A percentile compares a stretch with the other conserved stretches of the same genome.
These are phyloP conservation scores for Nannoperca australis DNA, from an alignment of 2,797 vertebrate species.

Conservation along the genomic window DNA sequence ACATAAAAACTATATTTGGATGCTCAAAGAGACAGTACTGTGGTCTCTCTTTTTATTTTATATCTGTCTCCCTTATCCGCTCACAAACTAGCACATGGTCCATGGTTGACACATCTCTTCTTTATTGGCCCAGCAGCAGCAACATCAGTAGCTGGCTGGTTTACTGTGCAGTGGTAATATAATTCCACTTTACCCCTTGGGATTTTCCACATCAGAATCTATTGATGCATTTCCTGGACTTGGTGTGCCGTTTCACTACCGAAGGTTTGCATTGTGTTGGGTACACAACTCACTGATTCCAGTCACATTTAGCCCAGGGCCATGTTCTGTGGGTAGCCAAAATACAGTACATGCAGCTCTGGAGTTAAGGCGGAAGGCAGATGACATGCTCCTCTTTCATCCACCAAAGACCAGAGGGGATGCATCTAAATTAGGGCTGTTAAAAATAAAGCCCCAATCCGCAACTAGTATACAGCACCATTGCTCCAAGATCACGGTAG, in stretches of 20 bases:
- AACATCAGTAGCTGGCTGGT: slow-evolving; percentile 45
- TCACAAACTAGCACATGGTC: slow-evolving; percentile 3
- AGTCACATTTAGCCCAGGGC: slow-evolving; percentile 68
- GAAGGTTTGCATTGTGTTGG: slow-evolving; percentile 66
- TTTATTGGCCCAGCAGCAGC: slow-evolving; percentile 29
- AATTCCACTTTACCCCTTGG: slow-evolving; percentile 61
- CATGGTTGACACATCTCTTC: slow-evolving; percentile 6
- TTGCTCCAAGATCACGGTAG: slow-evolving; percentile 3
- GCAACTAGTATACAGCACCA: slow-evolving; percentile 16
- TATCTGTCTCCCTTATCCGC: neutral
- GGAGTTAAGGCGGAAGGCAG: slow-evolving; percentile 46
- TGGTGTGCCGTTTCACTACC: slow-evolving; percentile 55
- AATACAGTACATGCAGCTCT: slow-evolving; percentile 58
- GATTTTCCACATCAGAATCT: slow-evolving; percentile 68
- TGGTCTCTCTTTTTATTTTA: neutral
- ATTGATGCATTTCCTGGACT: slow-evolving; percentile 66
- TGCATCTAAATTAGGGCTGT: slow-evolving; percentile 65
- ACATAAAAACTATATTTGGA: neutral
- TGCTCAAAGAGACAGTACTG: neutral
- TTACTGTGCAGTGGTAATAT: slow-evolving; percentile 62
- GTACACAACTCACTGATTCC: slow-evolving; percentile 70
- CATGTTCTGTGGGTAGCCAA: slow-evolving; percentile 57
- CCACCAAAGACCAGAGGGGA: slow-evolving; percentile 52
- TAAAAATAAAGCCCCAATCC: slow-evolving; percentile 38
- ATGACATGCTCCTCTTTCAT: slow-evolving; percentile 71